These are phyloP conservation scores for Sitta europaea DNA, from an alignment of 2,113 vertebrate genomes.

Conservation along the genomic window DNA sequence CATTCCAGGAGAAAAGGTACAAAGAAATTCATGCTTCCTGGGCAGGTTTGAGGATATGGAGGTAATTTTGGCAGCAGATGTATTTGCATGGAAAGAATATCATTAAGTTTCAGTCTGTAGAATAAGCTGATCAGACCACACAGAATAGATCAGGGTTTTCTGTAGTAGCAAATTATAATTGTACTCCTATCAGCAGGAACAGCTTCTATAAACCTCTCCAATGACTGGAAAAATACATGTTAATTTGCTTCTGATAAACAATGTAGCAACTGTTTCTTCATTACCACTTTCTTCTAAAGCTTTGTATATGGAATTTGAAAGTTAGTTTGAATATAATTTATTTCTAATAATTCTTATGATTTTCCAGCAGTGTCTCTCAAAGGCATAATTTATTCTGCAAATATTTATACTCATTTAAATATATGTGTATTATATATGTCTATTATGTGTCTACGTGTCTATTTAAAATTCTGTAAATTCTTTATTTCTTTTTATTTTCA, in stretches of 20 bases:
- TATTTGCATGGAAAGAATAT: slow-evolving; percentile 31
- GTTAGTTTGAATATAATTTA: background rate
- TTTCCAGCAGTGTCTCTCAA: background rate
- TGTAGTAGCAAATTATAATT: background rate
- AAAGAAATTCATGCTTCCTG: background rate
- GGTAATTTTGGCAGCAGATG: background rate
- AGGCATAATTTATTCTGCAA: background rate
- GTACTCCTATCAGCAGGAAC: background rate
- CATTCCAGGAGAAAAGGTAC: background rate
- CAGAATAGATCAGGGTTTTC: slow-evolving; percentile 9
- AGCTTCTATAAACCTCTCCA: background rate
- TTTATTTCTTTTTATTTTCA: background rate
- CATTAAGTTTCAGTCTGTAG: slow-evolving; percentile 1
- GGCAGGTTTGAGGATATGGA: background rate
- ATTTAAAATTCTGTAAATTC: background rate
- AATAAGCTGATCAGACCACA: slow-evolving; percentile 3
- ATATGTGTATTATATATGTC: background rate
- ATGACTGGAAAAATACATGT: background rate
- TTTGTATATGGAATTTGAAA: background rate
- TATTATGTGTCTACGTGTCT: background rate
- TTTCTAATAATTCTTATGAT: background rate
- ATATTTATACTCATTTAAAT: background rate
- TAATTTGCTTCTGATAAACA: background rate
- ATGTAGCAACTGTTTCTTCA: background rate
- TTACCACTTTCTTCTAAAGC: background rate